Evolutionary conservation across 1,140 invertebrate species (phyloP).

Genomic region (Panagrolaimus sp.): DNA sequence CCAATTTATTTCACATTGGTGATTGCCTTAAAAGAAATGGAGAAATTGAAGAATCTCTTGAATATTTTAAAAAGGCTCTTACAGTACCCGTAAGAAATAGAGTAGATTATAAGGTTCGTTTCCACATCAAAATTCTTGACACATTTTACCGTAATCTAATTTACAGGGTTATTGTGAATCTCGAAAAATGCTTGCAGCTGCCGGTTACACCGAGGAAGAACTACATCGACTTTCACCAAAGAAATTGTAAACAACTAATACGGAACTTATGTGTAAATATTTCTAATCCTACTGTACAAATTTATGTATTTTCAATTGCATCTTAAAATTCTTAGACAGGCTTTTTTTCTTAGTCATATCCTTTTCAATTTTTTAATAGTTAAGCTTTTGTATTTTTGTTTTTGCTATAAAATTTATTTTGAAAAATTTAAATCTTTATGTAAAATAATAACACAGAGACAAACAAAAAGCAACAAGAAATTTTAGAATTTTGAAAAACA

Average conservation of each 20-base stretch:
- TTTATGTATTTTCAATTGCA: too few species aligned
- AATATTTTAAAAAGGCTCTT: slow-evolving; percentile 27
- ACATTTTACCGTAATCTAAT: background rate
- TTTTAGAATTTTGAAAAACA: too few species aligned
- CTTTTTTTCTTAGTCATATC: too few species aligned
- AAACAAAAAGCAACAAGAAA: background rate
- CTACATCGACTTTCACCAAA: background rate
- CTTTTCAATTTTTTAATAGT: too few species aligned
- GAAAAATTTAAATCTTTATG: background rate
- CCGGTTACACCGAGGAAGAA: background rate
- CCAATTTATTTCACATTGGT: slow-evolving; percentile 30
- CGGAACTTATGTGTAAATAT: too few species aligned
- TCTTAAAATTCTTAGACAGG: too few species aligned
- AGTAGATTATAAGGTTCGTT: slow-evolving; percentile 18
- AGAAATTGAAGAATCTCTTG: slow-evolving; percentile 20
- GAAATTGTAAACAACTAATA: too few species aligned
- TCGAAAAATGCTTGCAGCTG: background rate
- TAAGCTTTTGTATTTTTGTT: too few species aligned
- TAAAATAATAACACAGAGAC: background rate
- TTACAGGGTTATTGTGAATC: slow-evolving; percentile 2
- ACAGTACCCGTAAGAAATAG: slow-evolving; percentile 17
- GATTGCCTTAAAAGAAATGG: slow-evolving; percentile 24
- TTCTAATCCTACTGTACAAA: too few species aligned
- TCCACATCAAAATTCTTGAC: background rate
- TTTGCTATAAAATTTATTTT: too few species aligned